Conservation (phyloP, 2,888 invertebrate genomes). For the Steinernema hermaphroditum region DNA sequence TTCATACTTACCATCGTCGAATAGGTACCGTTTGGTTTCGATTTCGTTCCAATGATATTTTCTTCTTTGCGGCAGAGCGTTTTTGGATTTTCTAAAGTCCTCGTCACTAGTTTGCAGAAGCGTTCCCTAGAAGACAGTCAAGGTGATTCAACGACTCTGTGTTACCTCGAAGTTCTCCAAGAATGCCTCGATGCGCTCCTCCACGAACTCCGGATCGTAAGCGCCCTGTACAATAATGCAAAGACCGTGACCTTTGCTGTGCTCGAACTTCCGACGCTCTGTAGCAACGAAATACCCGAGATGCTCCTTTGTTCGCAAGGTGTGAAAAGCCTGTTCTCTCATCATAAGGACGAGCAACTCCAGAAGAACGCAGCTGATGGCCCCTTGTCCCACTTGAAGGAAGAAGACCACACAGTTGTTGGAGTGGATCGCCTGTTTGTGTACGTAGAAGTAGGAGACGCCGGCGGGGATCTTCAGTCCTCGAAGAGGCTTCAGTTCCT, state of each 20-base stretch:
- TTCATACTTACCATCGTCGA: neutral
- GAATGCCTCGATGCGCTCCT: constrained; percentile 85
- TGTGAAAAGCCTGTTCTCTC: constrained; percentile 86
- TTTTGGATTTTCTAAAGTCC: constrained; percentile 81
- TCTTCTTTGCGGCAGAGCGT: too few species aligned
- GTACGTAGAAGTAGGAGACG: constrained; percentile 73
- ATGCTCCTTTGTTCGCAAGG: constrained; percentile 79
- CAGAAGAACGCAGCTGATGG: constrained; percentile 75
- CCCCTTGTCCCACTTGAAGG: constrained; percentile 77
- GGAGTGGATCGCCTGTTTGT: constrained; percentile 81
- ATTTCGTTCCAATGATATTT: neutral
- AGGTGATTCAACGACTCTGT: constrained; percentile 39
- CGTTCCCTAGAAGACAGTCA: neutral
- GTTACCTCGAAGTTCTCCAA: constrained; percentile 77
- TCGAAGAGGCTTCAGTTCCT: constrained; percentile 80
- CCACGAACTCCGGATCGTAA: constrained; percentile 79
- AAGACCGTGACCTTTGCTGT: constrained; percentile 76
- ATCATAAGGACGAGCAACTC: constrained; percentile 86
- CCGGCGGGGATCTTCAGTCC: constrained; percentile 70
- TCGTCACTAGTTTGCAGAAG: constrained; percentile 76
- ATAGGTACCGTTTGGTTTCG: neutral
- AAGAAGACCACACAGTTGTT: constrained; percentile 84
- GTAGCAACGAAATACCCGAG: constrained; percentile 88
- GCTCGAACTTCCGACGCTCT: constrained; percentile 80
- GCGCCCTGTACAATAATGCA: constrained; percentile 71